Conservation (phyloP, 2,113 vertebrate genomes). For the Xenus cinereus region DNA sequence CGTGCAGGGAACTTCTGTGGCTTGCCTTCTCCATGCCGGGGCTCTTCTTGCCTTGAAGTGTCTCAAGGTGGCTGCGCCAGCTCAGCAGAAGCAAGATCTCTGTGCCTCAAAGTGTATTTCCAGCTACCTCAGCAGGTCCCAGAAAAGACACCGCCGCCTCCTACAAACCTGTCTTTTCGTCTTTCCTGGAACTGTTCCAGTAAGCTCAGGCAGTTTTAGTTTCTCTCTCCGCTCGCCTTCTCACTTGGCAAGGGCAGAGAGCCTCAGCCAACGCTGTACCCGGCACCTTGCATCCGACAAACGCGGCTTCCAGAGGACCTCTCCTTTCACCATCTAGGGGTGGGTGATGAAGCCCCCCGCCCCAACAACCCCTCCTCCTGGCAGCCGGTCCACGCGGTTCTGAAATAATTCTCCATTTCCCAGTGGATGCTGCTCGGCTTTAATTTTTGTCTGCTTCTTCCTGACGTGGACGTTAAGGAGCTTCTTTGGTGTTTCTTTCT, state of each 20-base stretch:
- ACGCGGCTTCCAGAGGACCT: not conserved
- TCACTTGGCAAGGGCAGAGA: not conserved
- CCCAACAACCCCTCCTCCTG: not conserved
- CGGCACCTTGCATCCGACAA: not conserved
- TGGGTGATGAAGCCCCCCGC: not conserved
- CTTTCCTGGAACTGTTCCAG: not conserved
- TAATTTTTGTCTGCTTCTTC: not conserved
- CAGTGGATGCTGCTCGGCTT: not conserved
- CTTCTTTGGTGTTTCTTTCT: not conserved
- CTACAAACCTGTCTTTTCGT: not conserved
- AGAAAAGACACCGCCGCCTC: not conserved
- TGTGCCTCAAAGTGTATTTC: not conserved
- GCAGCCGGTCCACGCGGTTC: accelerated
- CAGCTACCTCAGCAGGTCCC: not conserved
- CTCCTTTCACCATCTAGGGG: not conserved
- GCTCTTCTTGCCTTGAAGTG: not conserved
- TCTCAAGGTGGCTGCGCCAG: not conserved
- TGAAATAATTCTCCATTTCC: not conserved
- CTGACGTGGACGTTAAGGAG: not conserved
- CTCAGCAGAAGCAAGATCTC: not conserved
- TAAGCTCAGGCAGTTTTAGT: not conserved
- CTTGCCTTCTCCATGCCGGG: not conserved
- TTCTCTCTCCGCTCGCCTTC: not conserved
- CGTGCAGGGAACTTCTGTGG: not conserved
- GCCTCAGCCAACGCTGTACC: not conserved